phyloP scores from a whole-genome alignment of 2,797 vertebrate species.

The Myotis daubentonii region DNA sequence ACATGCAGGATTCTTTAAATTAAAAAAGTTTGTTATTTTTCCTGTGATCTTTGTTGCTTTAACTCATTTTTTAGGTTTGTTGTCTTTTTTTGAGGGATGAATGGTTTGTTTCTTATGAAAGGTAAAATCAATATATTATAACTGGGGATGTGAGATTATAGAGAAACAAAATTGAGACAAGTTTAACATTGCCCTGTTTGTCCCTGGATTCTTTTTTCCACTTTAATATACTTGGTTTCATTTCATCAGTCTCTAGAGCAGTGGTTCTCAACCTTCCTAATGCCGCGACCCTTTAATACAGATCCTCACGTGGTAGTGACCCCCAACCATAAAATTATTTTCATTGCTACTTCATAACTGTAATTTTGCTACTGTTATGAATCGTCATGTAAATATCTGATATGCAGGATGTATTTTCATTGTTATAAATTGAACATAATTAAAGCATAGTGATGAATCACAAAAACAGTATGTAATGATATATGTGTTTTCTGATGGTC shows the following conservation, averaged over 20 bases:
- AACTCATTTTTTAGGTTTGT: constrained; percentile 31
- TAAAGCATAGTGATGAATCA: too few relatives aligned
- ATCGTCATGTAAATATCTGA: too few relatives aligned
- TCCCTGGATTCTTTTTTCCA: not conserved
- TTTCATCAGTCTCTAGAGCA: constrained; percentile 25
- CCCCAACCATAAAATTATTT: too few relatives aligned
- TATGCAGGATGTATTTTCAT: too few relatives aligned
- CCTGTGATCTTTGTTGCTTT: constrained; percentile 6
- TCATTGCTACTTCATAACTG: too few relatives aligned
- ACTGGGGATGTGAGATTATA: not conserved
- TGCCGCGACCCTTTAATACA: too few relatives aligned
- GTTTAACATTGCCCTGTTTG: constrained; percentile 36
- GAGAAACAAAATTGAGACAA: constrained; percentile 20
- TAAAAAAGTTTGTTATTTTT: not conserved
- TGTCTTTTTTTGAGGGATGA: not conserved
- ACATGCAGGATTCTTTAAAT: not conserved
- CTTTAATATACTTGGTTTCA: constrained; percentile 15
- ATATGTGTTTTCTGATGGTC: too few relatives aligned
- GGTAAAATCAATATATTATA: constrained; percentile 15
- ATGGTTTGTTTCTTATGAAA: constrained; percentile 30
- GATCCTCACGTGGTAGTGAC: too few relatives aligned
- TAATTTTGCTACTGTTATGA: too few relatives aligned
- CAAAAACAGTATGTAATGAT: too few relatives aligned
- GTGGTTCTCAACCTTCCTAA: too few relatives aligned
- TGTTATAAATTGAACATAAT: too few relatives aligned